phyloP scores from a whole-genome alignment of 2,888 invertebrate species.

The Syrphus vitripennis region DNA sequence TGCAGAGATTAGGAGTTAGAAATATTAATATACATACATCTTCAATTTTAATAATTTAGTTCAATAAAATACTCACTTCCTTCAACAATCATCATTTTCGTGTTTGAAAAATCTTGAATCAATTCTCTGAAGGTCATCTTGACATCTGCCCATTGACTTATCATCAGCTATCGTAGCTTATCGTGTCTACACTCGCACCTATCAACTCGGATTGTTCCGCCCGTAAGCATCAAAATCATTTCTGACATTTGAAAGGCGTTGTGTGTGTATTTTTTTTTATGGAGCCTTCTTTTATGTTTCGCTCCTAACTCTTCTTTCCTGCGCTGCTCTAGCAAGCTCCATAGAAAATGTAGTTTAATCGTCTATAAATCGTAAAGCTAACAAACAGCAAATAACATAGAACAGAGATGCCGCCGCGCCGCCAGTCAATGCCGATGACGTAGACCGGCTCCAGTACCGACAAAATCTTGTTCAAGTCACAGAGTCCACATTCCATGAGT shows the following conservation, averaged over 20 bases:
- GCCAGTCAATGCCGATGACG: conserved; percentile 64
- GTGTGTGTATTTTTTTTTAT: conserved; percentile 13
- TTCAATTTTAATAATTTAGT: background rate
- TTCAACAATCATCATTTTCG: background rate
- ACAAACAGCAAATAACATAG: conserved; percentile 46
- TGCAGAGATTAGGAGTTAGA: too few species aligned
- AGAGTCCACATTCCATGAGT: conserved; percentile 61
- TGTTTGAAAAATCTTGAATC: background rate
- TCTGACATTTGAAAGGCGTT: conserved; percentile 56
- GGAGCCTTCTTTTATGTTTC: conserved; percentile 21
- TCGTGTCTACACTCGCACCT: conserved; percentile 37
- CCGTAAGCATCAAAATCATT: conserved; percentile 56
- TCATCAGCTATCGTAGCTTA: conserved; percentile 41
- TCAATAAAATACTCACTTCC: background rate
- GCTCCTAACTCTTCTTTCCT: background rate
- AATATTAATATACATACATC: too few species aligned
- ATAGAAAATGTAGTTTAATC: conserved; percentile 1
- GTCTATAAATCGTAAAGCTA: conserved; percentile 40
- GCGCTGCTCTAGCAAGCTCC: background rate
- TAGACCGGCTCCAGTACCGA: conserved; percentile 49
- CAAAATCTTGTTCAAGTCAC: conserved; percentile 58
- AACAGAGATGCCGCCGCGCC: conserved; percentile 57
- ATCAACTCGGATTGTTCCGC: conserved; percentile 53
- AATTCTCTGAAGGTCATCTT: conserved; percentile 29
- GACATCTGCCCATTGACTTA: conserved; percentile 17